Evolutionary conservation across 2,888 invertebrate species (phyloP), one percentile per base, ranked within the genome.

Genomic region (Bimastos eiseni): DNA sequence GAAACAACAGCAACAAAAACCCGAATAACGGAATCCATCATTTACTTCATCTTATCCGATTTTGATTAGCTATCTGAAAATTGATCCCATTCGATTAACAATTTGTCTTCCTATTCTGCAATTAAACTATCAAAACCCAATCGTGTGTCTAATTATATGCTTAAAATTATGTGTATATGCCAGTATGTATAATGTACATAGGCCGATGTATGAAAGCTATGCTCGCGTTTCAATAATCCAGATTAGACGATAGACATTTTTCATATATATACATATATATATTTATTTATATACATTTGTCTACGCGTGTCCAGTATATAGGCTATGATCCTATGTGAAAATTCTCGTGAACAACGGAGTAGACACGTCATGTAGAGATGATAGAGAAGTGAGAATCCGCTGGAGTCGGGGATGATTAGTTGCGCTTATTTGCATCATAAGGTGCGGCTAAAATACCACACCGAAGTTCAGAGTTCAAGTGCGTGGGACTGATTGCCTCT

Each of bases 401-500:
- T 70, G 70, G 0, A 70, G 70, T 11, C n/a, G 11, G 30, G 8
- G 70, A 30, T n/a, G 70, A 70, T 70, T n/a, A n/a, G 70, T 70
- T 70, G 11, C 70, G n/a, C n/a, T 70, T 70, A 70, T 70, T 70
- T 70, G n/a, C 70, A 11, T 30, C 70, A n/a, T 30, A 8, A 70
- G 70, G 70, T 70, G 70, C n/a, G 70, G 70, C 70, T 30, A 70
- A 70, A 70, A 70, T 70, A n/a, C 70, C 70, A 70, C 70, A n/a
- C 70, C 30, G n/a, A n/a, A 70, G 70, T 70, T 70, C 70, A 70
- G 8, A 70, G 70, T 70, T 70, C 70, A 70, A 17, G n/a, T 11
- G 70, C n/a, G 70, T 70, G 70, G 70, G n/a, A n/a, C 70, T 8
- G 70, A 70, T n/a, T n/a, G 70, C 70, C 8, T n/a, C n/a, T 70